Base-by-base conservation (phyloP, 2,888 invertebrate genomes). In the Phortica magna region DNA sequence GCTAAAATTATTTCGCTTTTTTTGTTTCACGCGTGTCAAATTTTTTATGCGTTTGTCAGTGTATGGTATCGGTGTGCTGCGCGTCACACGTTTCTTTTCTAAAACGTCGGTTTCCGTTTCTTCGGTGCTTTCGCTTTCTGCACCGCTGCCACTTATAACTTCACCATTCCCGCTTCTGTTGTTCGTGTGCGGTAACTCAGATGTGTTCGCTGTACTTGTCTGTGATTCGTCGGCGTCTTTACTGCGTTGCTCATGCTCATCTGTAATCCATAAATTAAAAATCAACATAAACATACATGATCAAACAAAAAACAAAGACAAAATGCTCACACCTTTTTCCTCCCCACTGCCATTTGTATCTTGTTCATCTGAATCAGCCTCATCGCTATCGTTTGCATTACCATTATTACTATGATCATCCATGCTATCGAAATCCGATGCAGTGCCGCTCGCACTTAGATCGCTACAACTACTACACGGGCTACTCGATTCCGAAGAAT, bases 391-490 rank as follows among this genome's bases (percentile, higher is more conserved):
- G 2, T 85, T 88, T 12, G 90, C 91, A 53, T 89, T 89, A n/a
- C 90, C 90, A 12, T 90, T 81, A 3, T 82, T 89, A 39, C 89
- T 87, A 0, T 91, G 92, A 55, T 92, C 92, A 19, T 92, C 92
- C 39, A 90, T 90, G 43, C 92, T 92, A 79, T 91, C 90, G 55
- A 90, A 90, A 76, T 91, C 91, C 0, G 91, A 90, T 9, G 90
- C 91, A n/a, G 89, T 88, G 74, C 91, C 92, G 77, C 91, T 91
- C 73, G 88, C 87, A 74, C 91, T 91, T 53, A 91, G 90, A 72
- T 90, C 92, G 1, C 91, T 90, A 77, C 92, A 92, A 80, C 92
- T 92, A 81, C 92, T 92, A 82, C 92, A 92, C 5, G 91, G 91
- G 79, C 92, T 92, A 57, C 90, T 91, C 3, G 91, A 90, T 77